Percentiles rank a stretch among this genome's conserved stretches.
phyloP scores from a whole-genome alignment of 2,888 invertebrate species.

The Linyphia triangularis region DNA sequence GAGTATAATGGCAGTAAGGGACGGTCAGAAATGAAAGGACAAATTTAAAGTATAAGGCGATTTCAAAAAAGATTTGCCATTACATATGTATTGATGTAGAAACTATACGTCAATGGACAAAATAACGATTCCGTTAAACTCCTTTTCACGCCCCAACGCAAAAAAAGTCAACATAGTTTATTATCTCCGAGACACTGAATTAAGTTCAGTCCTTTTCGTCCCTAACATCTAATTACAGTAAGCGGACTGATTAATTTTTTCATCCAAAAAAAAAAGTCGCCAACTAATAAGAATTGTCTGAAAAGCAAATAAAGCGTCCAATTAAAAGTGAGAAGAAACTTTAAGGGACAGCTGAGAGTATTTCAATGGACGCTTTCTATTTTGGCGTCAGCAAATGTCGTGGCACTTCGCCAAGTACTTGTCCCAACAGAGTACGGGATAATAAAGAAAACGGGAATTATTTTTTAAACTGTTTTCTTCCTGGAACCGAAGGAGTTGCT shows the following conservation, averaged over 20 bases:
- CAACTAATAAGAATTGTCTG: background rate
- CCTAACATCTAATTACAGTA: background rate
- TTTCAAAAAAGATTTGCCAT: no score
- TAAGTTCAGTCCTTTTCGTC: no score
- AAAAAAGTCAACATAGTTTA: no score
- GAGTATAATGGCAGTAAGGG: no score
- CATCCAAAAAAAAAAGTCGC: background rate
- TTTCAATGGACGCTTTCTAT: conserved; percentile 25
- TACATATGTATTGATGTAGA: no score
- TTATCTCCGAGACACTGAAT: no score
- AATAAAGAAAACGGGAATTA: background rate
- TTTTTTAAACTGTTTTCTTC: background rate
- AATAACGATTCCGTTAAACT: no score
- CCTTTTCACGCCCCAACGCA: no score
- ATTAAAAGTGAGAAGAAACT: conserved; percentile 33
- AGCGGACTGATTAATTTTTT: background rate
- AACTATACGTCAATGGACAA: no score
- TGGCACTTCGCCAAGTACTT: conserved; percentile 26
- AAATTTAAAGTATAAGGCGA: no score
- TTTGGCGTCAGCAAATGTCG: conserved; percentile 15
- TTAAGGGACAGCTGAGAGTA: conserved; percentile 37
- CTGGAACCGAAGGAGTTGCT: background rate
- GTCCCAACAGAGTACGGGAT: background rate
- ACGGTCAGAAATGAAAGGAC: no score
- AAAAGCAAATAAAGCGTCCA: background rate